A percentile compares a stretch with the other conserved stretches of the same genome.
Evolutionary conservation across 30 jellyfish, hydroid and myxozoan species (phyloP).

Genomic region (Cassiopea andromeda): DNA sequence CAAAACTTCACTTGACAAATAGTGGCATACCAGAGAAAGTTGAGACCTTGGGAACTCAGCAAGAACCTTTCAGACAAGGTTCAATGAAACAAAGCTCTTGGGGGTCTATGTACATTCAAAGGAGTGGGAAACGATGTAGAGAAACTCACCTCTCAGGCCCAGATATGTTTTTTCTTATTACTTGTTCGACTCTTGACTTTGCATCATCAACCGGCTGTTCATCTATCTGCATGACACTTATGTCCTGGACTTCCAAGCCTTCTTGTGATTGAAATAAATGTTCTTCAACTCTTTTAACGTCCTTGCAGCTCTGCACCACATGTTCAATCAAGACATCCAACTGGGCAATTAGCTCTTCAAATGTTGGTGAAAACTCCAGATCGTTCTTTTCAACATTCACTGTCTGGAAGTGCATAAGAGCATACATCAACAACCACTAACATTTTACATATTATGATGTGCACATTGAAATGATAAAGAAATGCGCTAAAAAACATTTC

Average conservation of each 20-base stretch:
- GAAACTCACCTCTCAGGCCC: slow-evolving; percentile 65
- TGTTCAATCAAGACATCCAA: slow-evolving; percentile 43
- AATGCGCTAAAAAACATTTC: too few relatives aligned
- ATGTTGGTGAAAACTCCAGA: slow-evolving; percentile 66
- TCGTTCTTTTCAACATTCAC: slow-evolving; percentile 20
- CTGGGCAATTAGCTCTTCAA: slow-evolving; percentile 43
- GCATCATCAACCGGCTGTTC: slow-evolving; percentile 62
- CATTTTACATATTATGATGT: neutral
- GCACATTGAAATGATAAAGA: neutral
- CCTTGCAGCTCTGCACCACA: slow-evolving; percentile 41
- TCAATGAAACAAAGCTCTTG: too few relatives aligned
- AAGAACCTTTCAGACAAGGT: too few relatives aligned
- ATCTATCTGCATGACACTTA: slow-evolving; percentile 49
- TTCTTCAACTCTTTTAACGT: slow-evolving; percentile 47
- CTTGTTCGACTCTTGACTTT: slow-evolving; percentile 25
- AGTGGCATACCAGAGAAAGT: too few relatives aligned
- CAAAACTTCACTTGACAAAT: too few relatives aligned
- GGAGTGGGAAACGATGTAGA: neutral
- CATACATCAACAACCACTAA: neutral
- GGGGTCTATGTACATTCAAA: neutral
- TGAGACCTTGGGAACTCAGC: too few relatives aligned
- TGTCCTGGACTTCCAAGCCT: slow-evolving; percentile 47
- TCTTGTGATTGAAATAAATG: slow-evolving; percentile 58
- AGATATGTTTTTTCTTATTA: slow-evolving; percentile 45
- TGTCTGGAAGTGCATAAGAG: neutral